These are phyloP conservation scores for Narcine bancroftii DNA, from an alignment of 2,113 vertebrate genomes.

Conservation along the genomic window DNA sequence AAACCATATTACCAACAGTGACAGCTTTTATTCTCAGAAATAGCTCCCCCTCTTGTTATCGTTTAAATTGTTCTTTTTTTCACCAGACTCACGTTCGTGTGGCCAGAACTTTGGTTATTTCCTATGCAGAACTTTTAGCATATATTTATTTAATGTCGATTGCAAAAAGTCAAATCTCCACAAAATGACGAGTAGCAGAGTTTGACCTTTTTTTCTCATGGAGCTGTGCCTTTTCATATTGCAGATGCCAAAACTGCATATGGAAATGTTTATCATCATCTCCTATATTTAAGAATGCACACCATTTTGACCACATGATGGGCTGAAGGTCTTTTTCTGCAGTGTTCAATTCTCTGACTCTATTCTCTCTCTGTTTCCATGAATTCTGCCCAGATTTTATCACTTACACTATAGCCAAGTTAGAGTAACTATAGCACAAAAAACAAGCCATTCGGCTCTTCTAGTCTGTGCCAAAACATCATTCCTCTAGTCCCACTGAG, in stretches of 20 bases:
- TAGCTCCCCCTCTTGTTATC: not conserved
- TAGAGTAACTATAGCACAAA: too few species aligned
- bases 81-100: not conserved
- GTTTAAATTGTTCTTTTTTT: not conserved
- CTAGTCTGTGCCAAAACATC: too few species aligned
- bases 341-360: too few species aligned
- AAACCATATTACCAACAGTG: not conserved
- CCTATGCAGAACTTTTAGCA: not conserved
- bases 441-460: too few species aligned
- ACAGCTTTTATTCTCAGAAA: not conserved
- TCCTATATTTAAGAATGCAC: not conserved
- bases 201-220: too few species aligned
- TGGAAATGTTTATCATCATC: not conserved
- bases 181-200: too few species aligned
- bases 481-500: too few species aligned
- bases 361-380: too few species aligned
- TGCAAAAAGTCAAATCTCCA: not conserved
- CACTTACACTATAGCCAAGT: too few species aligned
- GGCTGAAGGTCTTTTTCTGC: too few species aligned
- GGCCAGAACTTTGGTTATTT: not conserved
- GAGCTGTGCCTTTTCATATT: not conserved
- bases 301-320: not conserved
- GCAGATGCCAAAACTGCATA: not conserved
- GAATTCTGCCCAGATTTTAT: too few species aligned
- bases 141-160: not conserved